phyloP scores from a whole-genome alignment of 2,888 invertebrate species.

The Ormyrus labotus region DNA sequence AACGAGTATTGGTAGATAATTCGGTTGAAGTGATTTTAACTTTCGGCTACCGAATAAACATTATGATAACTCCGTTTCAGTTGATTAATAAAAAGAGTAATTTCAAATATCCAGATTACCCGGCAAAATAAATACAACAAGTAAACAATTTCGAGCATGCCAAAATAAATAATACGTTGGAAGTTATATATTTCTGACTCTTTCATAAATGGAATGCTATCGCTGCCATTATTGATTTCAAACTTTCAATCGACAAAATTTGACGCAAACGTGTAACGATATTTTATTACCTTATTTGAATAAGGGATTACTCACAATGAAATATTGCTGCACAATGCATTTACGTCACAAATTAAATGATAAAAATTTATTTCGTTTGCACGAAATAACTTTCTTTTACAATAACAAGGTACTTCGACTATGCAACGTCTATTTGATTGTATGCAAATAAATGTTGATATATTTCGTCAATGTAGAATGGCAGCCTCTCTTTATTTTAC shows the following conservation, averaged over 20 bases:
- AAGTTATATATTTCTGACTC: neutral
- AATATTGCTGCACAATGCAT: neutral
- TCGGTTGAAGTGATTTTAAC: neutral
- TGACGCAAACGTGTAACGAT: neutral
- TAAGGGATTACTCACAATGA: neutral
- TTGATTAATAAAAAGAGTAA: neutral
- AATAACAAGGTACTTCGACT: neutral
- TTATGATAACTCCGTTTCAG: too few species aligned
- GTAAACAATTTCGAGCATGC: neutral
- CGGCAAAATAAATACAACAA: too few species aligned
- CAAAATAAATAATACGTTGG: conserved; percentile 30
- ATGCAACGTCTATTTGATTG: too few species aligned
- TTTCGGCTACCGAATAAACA: too few species aligned
- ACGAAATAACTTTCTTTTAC: neutral
- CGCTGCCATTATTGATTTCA: conserved; percentile 24
- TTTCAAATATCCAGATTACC: conserved; percentile 14
- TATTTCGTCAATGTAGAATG: too few species aligned
- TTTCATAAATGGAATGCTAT: conserved; percentile 6
- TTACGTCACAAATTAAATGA: neutral
- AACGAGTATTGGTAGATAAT: conserved; percentile 1
- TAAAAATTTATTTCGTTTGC: conserved; percentile 1
- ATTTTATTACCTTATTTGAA: conserved; percentile 27
- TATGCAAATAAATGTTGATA: too few species aligned
- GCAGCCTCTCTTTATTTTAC: too few species aligned
- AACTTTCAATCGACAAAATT: neutral